phyloP scores from a whole-genome alignment of 2,888 invertebrate species.

The Hydriomena furcata region DNA sequence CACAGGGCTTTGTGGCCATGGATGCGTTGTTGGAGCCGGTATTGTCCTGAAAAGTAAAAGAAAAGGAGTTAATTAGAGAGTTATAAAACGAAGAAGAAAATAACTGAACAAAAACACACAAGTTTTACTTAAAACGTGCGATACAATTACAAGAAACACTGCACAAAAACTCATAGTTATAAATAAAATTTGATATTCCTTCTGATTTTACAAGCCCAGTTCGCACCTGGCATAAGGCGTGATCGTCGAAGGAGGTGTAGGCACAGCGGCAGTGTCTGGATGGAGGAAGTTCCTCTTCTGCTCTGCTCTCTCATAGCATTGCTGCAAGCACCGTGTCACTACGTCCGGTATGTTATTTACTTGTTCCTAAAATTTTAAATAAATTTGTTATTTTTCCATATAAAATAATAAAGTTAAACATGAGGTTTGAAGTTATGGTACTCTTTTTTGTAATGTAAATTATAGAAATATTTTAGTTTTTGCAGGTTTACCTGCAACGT shows the following conservation, averaged over 20 bases:
- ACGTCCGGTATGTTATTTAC: slow-evolving; percentile 93
- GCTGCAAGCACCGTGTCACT: slow-evolving; percentile 88
- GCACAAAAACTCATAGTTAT: too few species aligned
- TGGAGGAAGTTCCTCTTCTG: slow-evolving; percentile 93
- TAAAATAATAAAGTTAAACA: too few species aligned
- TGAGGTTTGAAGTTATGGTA: too few species aligned
- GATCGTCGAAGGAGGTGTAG: slow-evolving; percentile 77
- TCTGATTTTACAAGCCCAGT: too few species aligned
- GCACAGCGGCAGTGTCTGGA: slow-evolving; percentile 92
- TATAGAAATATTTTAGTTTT: too few species aligned
- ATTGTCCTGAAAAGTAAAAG: slow-evolving; percentile 74
- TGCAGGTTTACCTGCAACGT: slow-evolving; percentile 87
- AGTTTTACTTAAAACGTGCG: too few species aligned
- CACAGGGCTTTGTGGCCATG: slow-evolving; percentile 92
- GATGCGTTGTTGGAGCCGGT: slow-evolving; percentile 85
- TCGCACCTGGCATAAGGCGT: slow-evolving; percentile 83
- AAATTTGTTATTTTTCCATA: too few species aligned
- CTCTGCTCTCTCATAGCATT: slow-evolving; percentile 91
- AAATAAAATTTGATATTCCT: too few species aligned
- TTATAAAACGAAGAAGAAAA: too few species aligned
- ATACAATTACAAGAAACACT: too few species aligned
- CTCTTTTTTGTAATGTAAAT: too few species aligned
- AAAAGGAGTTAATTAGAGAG: not conserved
- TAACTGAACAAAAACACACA: too few species aligned
- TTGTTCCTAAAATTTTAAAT: slow-evolving; percentile 87